These are phyloP conservation scores for Xyrauchen texanus DNA, from an alignment of 2,113 vertebrate species.

Conservation along the genomic window DNA sequence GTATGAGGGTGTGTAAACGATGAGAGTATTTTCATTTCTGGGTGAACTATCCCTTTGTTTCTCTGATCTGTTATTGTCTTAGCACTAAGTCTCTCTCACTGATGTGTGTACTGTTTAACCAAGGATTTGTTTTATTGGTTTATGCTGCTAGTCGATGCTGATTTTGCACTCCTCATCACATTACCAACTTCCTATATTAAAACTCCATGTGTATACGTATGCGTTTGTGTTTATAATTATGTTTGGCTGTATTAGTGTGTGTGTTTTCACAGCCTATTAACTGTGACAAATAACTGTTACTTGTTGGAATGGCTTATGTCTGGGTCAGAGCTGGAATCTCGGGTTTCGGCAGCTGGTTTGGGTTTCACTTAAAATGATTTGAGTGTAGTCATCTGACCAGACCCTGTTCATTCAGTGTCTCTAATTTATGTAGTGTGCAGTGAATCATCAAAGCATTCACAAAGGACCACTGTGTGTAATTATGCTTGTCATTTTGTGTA, in stretches of 20 bases:
- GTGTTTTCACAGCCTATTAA: slow-evolving; percentile 50
- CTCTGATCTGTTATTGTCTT: too few species aligned
- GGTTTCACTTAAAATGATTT: slow-evolving; percentile 36
- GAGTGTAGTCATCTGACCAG: slow-evolving; percentile 23
- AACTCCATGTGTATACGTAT: neutral
- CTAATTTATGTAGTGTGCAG: slow-evolving; percentile 29
- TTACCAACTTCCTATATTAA: neutral
- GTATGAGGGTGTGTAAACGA: too few species aligned
- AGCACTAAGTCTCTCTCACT: too few species aligned
- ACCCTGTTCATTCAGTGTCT: slow-evolving; percentile 15
- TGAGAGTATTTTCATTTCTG: too few species aligned
- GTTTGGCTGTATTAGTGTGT: slow-evolving; percentile 9
- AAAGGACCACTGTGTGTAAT: slow-evolving; percentile 23
- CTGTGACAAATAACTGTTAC: slow-evolving; percentile 43
- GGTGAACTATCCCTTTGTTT: too few species aligned
- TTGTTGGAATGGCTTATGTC: slow-evolving; percentile 53
- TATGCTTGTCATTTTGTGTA: slow-evolving; percentile 30
- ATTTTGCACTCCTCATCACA: neutral
- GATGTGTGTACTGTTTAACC: neutral
- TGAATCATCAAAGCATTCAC: slow-evolving; percentile 30
- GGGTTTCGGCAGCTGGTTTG: slow-evolving; percentile 22
- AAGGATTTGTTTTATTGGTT: slow-evolving; percentile 12
- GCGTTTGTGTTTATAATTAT: slow-evolving; percentile 7
- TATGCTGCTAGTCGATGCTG: slow-evolving; percentile 1
- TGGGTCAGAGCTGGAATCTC: slow-evolving; percentile 45